phyloP scores from a whole-genome alignment of 2,888 invertebrate genomes.

The Macropis europaea region DNA sequence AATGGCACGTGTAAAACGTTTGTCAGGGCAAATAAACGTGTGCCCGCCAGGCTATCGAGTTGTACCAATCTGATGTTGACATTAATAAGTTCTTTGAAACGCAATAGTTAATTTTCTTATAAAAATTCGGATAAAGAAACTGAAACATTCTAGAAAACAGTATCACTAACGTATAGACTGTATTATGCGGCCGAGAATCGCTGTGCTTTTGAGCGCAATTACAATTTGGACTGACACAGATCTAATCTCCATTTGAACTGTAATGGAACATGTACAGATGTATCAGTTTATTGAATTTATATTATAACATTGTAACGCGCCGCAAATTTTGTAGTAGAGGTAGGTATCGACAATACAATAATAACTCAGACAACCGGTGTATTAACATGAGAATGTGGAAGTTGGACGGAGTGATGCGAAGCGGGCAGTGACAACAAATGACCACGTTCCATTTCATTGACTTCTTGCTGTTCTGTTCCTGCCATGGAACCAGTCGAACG shows the following conservation, averaged over 20 bases:
- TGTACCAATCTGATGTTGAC: too few species aligned
- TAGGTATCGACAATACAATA: slow-evolving; percentile 59
- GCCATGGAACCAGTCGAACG: slow-evolving; percentile 76
- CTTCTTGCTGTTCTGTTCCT: slow-evolving; percentile 74
- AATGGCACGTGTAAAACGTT: too few species aligned
- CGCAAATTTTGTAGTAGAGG: slow-evolving; percentile 58
- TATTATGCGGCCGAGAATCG: too few species aligned
- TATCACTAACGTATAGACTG: too few species aligned
- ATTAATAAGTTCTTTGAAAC: too few species aligned
- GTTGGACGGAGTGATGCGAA: slow-evolving; percentile 73
- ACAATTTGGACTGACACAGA: neutral
- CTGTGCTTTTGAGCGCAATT: too few species aligned
- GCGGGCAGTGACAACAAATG: slow-evolving; percentile 74
- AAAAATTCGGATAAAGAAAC: too few species aligned
- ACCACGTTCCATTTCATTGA: slow-evolving; percentile 79
- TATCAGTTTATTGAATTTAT: slow-evolving; percentile 63
- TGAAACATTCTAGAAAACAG: too few species aligned
- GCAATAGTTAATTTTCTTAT: too few species aligned
- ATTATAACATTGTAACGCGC: slow-evolving; percentile 62
- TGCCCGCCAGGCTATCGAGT: too few species aligned
- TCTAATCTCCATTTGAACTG: slow-evolving; percentile 14
- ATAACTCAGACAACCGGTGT: slow-evolving; percentile 67
- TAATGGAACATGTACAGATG: slow-evolving; percentile 32
- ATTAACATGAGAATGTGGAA: slow-evolving; percentile 66
- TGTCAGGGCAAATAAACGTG: too few species aligned